Conservation (phyloP, 2,888 invertebrate genomes). For the Ormyrus nitidulus region DNA sequence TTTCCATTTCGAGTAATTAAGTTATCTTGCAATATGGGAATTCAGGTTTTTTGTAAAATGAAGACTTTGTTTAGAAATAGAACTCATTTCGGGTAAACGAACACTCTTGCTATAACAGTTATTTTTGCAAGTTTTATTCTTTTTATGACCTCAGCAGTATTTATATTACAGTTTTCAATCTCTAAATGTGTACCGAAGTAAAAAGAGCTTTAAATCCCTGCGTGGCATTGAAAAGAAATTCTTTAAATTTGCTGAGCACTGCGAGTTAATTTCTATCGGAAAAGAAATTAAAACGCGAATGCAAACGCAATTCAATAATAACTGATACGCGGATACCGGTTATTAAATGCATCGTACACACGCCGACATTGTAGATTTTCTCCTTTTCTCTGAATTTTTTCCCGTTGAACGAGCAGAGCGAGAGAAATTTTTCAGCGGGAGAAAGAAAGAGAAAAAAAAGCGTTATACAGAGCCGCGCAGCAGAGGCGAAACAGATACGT, state of each 20-base stretch:
- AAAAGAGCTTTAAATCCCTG: neutral
- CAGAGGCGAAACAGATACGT: neutral
- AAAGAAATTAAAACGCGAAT: constrained; percentile 5
- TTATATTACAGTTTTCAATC: too few species aligned
- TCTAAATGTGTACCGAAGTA: neutral
- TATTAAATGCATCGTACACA: constrained; percentile 14
- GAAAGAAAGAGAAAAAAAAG: constrained; percentile 1
- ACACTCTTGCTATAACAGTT: too few species aligned
- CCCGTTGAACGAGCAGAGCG: neutral
- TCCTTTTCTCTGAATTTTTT: constrained; percentile 4
- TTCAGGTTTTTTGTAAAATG: too few species aligned
- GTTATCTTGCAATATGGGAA: too few species aligned
- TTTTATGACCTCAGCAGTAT: too few species aligned
- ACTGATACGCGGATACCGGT: neutral
- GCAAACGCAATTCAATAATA: constrained; percentile 13
- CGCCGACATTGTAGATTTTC: neutral
- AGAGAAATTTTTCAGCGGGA: neutral
- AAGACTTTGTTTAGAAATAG: too few species aligned
- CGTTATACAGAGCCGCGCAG: neutral
- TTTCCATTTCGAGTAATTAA: too few species aligned
- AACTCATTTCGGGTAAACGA: too few species aligned
- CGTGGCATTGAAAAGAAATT: neutral
- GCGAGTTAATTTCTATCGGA: constrained; percentile 17
- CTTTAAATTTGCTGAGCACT: neutral
- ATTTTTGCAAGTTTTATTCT: too few species aligned